These are phyloP conservation scores for Lota lota DNA, from an alignment of 2,113 vertebrate genomes.

Conservation along the genomic window DNA sequence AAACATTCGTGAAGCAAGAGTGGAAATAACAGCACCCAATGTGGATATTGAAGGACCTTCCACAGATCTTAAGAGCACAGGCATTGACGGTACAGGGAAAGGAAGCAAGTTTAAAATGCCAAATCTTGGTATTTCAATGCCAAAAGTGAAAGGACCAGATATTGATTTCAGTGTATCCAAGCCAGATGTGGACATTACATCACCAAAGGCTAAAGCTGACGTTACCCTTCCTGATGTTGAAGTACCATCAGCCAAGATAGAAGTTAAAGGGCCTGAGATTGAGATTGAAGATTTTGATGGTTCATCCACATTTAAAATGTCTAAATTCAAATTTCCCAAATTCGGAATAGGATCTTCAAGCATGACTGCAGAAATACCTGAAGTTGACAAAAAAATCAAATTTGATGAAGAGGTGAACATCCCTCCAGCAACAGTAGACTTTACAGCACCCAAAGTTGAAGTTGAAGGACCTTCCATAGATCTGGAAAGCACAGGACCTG, in stretches of 20 bases:
- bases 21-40: background rate
- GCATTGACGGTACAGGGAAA: conserved; percentile 23
- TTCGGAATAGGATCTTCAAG: too few relatives aligned
- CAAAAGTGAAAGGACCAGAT: conserved; percentile 40
- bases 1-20: background rate
- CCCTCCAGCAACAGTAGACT: too few relatives aligned
- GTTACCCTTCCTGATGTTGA: background rate
- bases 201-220: conserved; percentile 8
- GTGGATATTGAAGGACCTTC: conserved; percentile 15
- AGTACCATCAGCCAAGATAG: background rate
- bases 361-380: too few relatives aligned
- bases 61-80: conserved; percentile 9
- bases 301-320: too few relatives aligned
- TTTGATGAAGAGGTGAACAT: background rate
- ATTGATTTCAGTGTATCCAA: conserved; percentile 28
- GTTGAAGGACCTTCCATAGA: background rate
- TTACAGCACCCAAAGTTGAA: background rate
- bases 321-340: background rate
- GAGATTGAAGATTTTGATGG: too few relatives aligned
- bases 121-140: conserved; percentile 34
- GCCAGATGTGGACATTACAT: conserved; percentile 27
- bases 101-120: conserved; percentile 27
- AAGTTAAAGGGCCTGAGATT: conserved; percentile 3
- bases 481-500: too few relatives aligned
- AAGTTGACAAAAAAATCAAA: background rate